phyloP scores from a whole-genome alignment of 2,888 invertebrate genomes.

The Lottia gigantea region DNA sequence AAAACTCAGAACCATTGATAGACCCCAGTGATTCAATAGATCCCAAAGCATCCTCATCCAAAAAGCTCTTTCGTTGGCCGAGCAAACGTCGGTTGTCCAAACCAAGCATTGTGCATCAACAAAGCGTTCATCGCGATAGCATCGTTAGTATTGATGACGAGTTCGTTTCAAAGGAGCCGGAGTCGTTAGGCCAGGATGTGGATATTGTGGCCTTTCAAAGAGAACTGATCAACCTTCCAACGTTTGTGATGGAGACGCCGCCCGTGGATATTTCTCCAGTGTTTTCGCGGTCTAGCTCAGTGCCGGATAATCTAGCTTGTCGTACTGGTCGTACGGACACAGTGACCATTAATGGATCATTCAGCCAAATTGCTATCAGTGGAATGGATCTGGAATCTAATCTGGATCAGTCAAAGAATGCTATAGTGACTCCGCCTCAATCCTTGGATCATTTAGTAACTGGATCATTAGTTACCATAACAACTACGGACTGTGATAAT shows the following conservation, averaged over 20 bases:
- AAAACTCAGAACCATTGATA: conserved; percentile 17
- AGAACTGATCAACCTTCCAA: conserved; percentile 73
- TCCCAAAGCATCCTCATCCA: conserved; percentile 26
- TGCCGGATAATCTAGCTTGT: conserved; percentile 60
- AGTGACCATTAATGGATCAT: conserved; percentile 25
- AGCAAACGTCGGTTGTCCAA: conserved; percentile 65
- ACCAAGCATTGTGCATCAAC: conserved; percentile 58
- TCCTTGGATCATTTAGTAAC: conserved; percentile 20
- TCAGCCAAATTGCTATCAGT: conserved; percentile 28
- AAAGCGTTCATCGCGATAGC: conserved; percentile 36
- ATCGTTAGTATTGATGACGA: conserved; percentile 33
- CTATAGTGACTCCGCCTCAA: conserved; percentile 36
- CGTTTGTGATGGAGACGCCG: conserved; percentile 65
- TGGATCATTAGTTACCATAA: conserved; percentile 54
- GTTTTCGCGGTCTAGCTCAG: conserved; percentile 65
- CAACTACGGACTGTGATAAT: conserved; percentile 53
- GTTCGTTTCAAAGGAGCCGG: conserved; percentile 28
- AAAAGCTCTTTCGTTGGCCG: conserved; percentile 65
- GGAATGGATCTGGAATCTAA: conserved; percentile 26
- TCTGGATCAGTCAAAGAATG: conserved; percentile 26
- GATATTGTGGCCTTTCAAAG: conserved; percentile 73
- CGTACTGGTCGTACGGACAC: conserved; percentile 17
- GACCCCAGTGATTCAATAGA: conserved; percentile 20
- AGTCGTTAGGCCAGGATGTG: conserved; percentile 53
- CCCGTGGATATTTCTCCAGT: conserved; percentile 61